A percentile compares a stretch with the other conserved stretches of the same genome.
Conservation (phyloP, 2,888 invertebrate genomes). For the Cheilosia urbana region DNA sequence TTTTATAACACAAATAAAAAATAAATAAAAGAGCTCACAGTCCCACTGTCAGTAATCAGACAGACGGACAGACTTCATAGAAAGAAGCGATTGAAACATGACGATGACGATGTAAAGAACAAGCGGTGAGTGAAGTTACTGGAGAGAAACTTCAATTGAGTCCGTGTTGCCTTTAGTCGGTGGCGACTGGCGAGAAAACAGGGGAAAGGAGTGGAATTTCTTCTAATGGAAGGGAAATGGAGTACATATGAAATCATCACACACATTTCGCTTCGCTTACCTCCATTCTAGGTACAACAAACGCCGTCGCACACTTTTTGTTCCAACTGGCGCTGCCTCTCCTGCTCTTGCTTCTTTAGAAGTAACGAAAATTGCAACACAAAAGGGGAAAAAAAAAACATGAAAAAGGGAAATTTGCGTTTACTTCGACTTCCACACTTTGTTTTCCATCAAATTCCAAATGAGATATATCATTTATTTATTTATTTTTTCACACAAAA, state of each 20-base stretch:
- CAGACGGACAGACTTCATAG: not conserved
- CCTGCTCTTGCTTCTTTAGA: constrained; percentile 20
- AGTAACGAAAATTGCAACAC: constrained; percentile 64
- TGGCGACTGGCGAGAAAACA: constrained; percentile 11
- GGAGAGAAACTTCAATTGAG: constrained; percentile 30
- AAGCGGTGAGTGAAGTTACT: constrained; percentile 23
- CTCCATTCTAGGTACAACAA: constrained; percentile 45
- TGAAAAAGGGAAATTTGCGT: constrained; percentile 44
- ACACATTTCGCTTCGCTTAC: constrained; percentile 39
- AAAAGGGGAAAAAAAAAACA: constrained; percentile 36
- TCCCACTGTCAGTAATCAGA: not conserved
- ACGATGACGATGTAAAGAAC: constrained; percentile 1
- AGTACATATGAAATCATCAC: constrained; percentile 72
- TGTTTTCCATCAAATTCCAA: constrained; percentile 16
- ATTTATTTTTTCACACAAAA: constrained; percentile 10
- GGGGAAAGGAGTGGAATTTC: constrained; percentile 68
- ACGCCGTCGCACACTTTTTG: constrained; percentile 40
- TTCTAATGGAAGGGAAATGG: constrained; percentile 68
- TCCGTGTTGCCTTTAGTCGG: not conserved
- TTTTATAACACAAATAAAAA: constrained; percentile 20
- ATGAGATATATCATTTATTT: constrained; percentile 31
- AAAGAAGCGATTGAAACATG: too few relatives aligned
- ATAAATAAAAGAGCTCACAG: not conserved
- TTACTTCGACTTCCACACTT: constrained; percentile 46
- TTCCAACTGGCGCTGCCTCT: constrained; percentile 31